Base-by-base conservation (phyloP, 2,888 invertebrate genomes). In the Diadegma fenestrale region DNA sequence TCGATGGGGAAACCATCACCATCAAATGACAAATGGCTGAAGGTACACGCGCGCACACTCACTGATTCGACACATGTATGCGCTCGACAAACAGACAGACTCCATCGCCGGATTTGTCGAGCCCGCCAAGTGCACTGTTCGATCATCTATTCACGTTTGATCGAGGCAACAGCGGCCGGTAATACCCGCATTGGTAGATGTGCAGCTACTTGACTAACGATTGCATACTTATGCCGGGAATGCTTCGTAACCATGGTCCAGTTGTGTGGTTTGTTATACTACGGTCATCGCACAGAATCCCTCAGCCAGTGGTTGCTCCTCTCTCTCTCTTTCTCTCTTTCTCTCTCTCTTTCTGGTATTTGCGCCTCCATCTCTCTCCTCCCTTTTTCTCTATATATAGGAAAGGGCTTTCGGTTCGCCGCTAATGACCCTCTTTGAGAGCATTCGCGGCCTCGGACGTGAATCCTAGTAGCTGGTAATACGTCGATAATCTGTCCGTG, bases 381-480 rank as follows among this genome's bases (percentile, higher is more conserved):
- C 26, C 48, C 64, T 12, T 41, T 48, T 51, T 41, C 68, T 66
- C 69, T 71, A 1, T 58, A n/a, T 58, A n/a, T 33, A 71, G 73
- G 78, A 64, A 79, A 82, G 72, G 72, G 82, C 71, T 85, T 85
- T 82, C 66, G 85, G 85, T 85, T 85, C 43, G 75, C 85, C 85
- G 76, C 85, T 82, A 82, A 85, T 85, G 71, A 85, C 58, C 80
- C 82, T 85, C 82, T 80, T 80, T 82, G 82, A 72, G 43, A 43
- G 63, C 66, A 71, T 72, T 64, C 75, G 71, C 58, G 73, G 78
- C 58, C 54, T 66, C 75, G 58, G 19, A 66, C 75, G 71, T 79
- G 79, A 69, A 85, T 81, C 79, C 71, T 61, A 71, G 76, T 73
- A 51, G 76, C 71, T 68, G 78, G 58, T 77, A 72, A 80, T 72